Conservation (phyloP, 2,113 vertebrate species). For the Lipotes vexillifer region DNA sequence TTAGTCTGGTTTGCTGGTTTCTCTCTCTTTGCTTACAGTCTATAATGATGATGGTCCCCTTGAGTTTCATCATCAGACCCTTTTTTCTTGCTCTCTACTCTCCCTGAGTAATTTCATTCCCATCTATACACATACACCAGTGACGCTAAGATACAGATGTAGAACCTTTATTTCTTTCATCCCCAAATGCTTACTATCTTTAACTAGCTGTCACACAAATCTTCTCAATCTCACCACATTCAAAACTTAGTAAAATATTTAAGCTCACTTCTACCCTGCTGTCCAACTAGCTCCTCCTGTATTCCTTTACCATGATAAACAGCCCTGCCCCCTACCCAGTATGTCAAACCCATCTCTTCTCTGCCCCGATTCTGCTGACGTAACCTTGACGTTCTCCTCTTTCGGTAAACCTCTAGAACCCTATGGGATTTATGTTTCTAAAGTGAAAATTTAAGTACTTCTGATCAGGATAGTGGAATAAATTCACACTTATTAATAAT, state of each 20-base stretch:
- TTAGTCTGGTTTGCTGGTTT: not conserved
- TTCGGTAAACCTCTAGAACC: not conserved
- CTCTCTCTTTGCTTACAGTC: not conserved
- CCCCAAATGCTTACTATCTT: not conserved
- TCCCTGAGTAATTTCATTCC: not conserved
- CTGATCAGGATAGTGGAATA: not conserved
- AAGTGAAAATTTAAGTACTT: not conserved
- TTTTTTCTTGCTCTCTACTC: not conserved
- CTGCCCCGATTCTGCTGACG: not conserved
- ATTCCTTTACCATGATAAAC: not conserved
- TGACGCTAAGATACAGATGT: not conserved
- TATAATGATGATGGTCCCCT: not conserved
- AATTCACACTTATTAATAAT: not conserved
- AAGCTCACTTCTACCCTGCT: not conserved
- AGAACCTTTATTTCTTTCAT: not conserved
- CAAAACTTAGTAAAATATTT: not conserved
- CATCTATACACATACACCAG: not conserved
- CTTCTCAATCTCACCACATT: not conserved
- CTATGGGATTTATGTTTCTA: not conserved
- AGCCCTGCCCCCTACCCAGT: not conserved
- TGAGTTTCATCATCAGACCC: not conserved
- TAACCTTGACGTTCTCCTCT: not conserved
- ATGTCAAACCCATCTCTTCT: not conserved
- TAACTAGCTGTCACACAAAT: constrained; percentile 1
- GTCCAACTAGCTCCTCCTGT: not conserved